Conservation (phyloP, 2,113 vertebrate genomes). For the Phylloscopus trochilus region DNA sequence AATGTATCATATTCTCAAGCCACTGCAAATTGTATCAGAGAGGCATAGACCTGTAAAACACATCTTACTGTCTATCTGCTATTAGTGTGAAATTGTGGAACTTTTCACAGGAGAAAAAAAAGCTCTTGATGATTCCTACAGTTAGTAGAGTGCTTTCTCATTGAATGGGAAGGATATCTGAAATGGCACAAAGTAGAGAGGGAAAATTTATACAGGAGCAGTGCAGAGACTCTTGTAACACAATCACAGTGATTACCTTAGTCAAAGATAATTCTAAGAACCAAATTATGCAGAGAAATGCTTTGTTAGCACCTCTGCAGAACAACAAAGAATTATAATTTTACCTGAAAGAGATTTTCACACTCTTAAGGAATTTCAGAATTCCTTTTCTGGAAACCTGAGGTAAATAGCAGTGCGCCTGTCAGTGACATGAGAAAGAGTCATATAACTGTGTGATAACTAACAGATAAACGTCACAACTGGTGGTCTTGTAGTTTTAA, state of each 20-base stretch:
- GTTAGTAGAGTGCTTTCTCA: not conserved
- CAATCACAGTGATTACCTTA: conserved; percentile 33
- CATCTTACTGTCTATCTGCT: not conserved
- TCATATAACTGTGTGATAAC: not conserved
- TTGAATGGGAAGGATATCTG: not conserved
- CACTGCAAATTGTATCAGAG: not conserved
- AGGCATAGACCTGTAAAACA: not conserved
- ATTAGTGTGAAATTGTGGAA: not conserved
- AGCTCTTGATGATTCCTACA: not conserved
- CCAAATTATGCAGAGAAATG: not conserved
- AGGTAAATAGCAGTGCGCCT: not conserved
- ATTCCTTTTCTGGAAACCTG: not conserved
- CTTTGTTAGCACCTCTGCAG: conserved; percentile 4
- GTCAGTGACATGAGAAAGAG: not conserved
- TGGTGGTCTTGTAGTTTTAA: not conserved
- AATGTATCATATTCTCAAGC: not conserved
- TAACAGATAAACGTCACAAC: not conserved
- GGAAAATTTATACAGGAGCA: not conserved
- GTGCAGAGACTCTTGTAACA: not conserved
- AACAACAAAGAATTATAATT: not conserved
- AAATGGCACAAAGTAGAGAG: not conserved
- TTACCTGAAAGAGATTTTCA: not conserved
- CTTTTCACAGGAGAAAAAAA: conserved; percentile 27
- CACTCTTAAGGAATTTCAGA: not conserved
- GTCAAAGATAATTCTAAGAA: not conserved